phyloP scores from a whole-genome alignment of 2,113 vertebrate species.

The Corythornis vintsioides region DNA sequence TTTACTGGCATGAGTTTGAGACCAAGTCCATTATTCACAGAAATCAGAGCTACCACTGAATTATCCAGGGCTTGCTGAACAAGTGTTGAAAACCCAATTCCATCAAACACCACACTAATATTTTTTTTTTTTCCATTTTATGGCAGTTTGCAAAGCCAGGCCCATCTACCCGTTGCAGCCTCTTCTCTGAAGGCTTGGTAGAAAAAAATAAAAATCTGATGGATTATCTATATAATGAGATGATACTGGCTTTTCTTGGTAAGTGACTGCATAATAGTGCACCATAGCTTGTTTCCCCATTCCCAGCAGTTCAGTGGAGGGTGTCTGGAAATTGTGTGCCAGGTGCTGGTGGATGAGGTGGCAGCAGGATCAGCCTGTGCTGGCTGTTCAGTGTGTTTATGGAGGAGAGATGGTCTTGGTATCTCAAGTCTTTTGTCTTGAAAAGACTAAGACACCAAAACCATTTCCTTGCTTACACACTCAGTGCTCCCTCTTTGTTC shows the following conservation, averaged over 20 bases:
- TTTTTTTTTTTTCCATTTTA: background rate
- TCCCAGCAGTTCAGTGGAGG: background rate
- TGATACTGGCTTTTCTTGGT: background rate
- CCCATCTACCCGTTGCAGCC: background rate
- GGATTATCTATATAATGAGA: background rate
- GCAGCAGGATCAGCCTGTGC: background rate
- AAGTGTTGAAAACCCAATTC: background rate
- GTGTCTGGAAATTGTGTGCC: background rate
- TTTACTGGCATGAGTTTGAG: background rate
- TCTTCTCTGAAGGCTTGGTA: background rate
- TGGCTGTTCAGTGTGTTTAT: background rate
- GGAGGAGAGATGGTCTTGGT: background rate
- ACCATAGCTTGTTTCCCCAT: background rate
- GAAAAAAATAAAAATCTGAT: background rate
- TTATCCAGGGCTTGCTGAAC: slow-evolving; percentile 27
- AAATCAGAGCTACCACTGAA: background rate
- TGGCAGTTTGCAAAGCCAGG: background rate
- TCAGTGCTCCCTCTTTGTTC: rapidly evolving
- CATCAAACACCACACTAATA: background rate
- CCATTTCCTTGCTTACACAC: background rate
- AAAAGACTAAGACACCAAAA: background rate
- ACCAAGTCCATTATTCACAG: background rate
- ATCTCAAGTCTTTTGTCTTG: background rate
- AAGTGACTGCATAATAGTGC: background rate
- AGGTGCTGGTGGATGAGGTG: background rate